phyloP scores from a whole-genome alignment of 2,113 vertebrate genomes.

The Peucedramus taeniatus region DNA sequence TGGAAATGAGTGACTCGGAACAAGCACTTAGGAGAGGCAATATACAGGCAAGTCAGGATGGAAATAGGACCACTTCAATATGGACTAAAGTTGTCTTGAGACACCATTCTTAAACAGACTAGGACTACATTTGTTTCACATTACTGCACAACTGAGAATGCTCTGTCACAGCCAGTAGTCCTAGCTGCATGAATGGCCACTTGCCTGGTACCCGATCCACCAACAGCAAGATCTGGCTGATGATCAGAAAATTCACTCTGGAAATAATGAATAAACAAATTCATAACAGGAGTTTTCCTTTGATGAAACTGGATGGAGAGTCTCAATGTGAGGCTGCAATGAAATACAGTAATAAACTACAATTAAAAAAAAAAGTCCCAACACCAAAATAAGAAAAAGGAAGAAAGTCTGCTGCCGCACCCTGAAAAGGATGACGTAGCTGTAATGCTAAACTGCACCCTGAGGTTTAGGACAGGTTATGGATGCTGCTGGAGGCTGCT shows the following conservation, averaged over 20 bases:
- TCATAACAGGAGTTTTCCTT: neutral
- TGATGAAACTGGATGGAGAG: neutral
- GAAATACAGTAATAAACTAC: neutral
- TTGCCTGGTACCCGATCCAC: neutral
- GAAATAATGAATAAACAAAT: neutral
- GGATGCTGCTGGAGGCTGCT: neutral
- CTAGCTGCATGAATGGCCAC: neutral
- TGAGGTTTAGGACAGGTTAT: neutral
- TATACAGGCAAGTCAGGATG: neutral
- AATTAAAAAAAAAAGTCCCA: neutral
- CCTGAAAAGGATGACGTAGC: neutral
- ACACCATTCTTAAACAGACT: neutral
- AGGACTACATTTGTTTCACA: neutral
- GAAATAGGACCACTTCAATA: neutral
- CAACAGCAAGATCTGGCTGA: neutral
- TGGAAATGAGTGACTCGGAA: neutral
- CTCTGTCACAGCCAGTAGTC: neutral
- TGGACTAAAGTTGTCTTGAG: neutral
- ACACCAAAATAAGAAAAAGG: neutral
- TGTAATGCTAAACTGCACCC: neutral
- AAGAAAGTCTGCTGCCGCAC: neutral
- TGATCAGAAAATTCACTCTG: neutral
- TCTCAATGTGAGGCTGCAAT: neutral
- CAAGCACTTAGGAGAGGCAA: neutral
- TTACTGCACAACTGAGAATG: neutral